Percentiles rank a stretch among this genome's conserved stretches.
Evolutionary conservation across 2,888 invertebrate genomes (phyloP).

Genomic region (Syritta pipiens): DNA sequence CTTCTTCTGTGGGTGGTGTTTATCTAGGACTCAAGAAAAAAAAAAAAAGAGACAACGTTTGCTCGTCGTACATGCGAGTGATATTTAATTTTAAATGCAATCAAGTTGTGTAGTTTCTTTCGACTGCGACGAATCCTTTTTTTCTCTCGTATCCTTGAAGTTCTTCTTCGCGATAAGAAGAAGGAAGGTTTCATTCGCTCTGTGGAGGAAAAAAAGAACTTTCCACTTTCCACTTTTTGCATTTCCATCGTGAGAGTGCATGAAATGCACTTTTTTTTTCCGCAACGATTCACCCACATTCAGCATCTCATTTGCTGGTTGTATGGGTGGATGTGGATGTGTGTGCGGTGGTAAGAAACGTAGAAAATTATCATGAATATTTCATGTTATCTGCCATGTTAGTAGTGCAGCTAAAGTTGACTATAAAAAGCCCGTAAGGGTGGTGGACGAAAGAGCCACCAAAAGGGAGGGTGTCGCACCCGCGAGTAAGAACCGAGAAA

Average conservation of each 20-base stretch:
- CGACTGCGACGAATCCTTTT: too few relatives aligned
- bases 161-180: too few relatives aligned
- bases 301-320: constrained; percentile 26
- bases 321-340: background rate
- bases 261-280: constrained; percentile 48
- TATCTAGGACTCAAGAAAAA: constrained; percentile 19
- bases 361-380: constrained; percentile 42
- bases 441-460: too few relatives aligned
- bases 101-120: constrained; percentile 28
- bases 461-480: background rate
- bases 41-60: constrained; percentile 8
- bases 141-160: background rate
- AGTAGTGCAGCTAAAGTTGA: constrained; percentile 13
- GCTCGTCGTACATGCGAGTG: constrained; percentile 16
- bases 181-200: background rate
- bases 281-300: constrained; percentile 52
- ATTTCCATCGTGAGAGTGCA: constrained; percentile 29
- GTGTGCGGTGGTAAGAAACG: background rate
- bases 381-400: constrained; percentile 50
- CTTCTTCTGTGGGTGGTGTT: constrained; percentile 11
- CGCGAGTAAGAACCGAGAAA: background rate
- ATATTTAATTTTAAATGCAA: constrained; percentile 61
- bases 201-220: constrained; percentile 19
- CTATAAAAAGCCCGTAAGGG: too few relatives aligned
- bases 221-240: constrained; percentile 19